Base-by-base conservation (phyloP, 2,113 vertebrate genomes). In the cat (Felis catus) region DNA sequence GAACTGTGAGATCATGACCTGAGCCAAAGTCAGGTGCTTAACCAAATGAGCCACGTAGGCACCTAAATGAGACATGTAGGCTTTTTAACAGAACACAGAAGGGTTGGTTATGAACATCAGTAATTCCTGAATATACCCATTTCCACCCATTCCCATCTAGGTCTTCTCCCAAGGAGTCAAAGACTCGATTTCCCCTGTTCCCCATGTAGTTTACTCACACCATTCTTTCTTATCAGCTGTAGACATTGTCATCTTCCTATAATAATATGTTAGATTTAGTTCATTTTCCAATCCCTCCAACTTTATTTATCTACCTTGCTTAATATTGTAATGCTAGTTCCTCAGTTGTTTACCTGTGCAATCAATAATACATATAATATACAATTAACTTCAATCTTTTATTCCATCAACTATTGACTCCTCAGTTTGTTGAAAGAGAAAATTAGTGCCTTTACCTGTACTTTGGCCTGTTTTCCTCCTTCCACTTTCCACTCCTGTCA, bases 361-460 rank as follows among this genome's bases (percentile, higher is more conserved):
- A 66, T 89, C 21, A 85, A 29, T 83, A n/a, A 65, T 33, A 45
- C n/a, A 21, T 1, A 1, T 73, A 83, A 48, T 55, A 63, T 3
- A 41, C 39, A 73, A 23, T 90, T 94, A 89, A 13, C 33, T 19
- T 80, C 8, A 1, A 58, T 91, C n/a, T 92, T 23, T 79, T 48
- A 5, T 79, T 68, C 39, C 36, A 36, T 73, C 53, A 58, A 58
- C n/a, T 76, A 18, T 78, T 78, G 41, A 27, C 5, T 53, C 18
- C 13, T 94, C 29, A 76, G n/a, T 92, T 97, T 81, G 33, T 92
- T 45, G 55, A 13, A 73, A n/a, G n/a, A 76, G 33, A 88, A 91
- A 86, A 76, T 76, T 71, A 76, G 27, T 74, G 25, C 2, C 11
- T 33, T 58, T 79, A 29, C 25, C 36, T 74, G 5, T 73, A 1